Conservation (phyloP, 2,888 invertebrate species). For the Polymixis lichenea region DNA sequence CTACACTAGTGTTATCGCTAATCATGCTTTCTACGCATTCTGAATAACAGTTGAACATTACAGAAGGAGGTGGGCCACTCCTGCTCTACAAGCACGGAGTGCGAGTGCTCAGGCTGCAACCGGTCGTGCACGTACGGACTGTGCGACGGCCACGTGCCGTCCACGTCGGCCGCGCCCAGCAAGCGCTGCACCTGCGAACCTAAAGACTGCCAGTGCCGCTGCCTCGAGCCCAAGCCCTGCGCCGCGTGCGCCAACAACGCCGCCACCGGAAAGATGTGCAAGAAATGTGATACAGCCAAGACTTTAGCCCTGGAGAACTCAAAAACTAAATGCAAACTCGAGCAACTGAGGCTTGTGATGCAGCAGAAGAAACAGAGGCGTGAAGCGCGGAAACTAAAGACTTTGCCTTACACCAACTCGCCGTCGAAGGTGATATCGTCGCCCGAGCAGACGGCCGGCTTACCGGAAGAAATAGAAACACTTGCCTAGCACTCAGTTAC, state of each 20-base stretch:
- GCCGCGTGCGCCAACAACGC: conserved; percentile 72
- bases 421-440: conserved; percentile 95
- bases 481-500: conserved; percentile 79
- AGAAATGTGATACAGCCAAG: conserved; percentile 84
- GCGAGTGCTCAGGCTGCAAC: conserved; percentile 79
- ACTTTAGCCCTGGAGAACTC: conserved; percentile 93
- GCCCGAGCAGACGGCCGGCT: conserved; percentile 95
- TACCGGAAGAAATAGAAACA: conserved; percentile 92
- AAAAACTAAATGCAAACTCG: conserved; percentile 96
- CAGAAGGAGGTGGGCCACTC: conserved; percentile 85
- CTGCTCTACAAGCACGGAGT: conserved; percentile 75
- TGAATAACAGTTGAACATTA: conserved; percentile 61
- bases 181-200: conserved; percentile 69
- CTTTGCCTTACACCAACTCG: conserved; percentile 90
- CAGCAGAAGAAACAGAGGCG: conserved; percentile 96
- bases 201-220: conserved; percentile 74
- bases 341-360: conserved; percentile 96
- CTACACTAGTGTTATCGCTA: conserved; percentile 38
- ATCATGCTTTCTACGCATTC: conserved; percentile 35
- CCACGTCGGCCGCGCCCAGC: conserved; percentile 57
- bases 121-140: conserved; percentile 82
- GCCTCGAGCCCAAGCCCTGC: conserved; percentile 72
- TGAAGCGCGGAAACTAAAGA: conserved; percentile 93
- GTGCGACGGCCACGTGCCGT: conserved; percentile 80
- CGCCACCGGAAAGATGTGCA: conserved; percentile 81